Percentiles rank a stretch among this genome's conserved stretches.
Evolutionary conservation across 2,113 vertebrate genomes (phyloP).

Genomic region (Burhinus oedicnemus): DNA sequence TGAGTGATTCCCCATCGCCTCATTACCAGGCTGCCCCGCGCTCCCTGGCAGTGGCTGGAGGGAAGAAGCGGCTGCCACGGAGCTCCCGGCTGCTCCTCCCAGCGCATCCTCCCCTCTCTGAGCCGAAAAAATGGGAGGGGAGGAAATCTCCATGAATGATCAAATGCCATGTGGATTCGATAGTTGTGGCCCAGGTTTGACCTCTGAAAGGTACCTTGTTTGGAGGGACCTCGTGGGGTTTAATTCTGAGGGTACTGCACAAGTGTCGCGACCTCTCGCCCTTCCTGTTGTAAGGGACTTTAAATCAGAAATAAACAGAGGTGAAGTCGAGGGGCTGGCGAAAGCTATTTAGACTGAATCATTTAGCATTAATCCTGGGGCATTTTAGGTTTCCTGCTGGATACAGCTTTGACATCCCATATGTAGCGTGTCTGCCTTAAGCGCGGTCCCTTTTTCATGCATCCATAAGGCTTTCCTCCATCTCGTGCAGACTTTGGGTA

Average conservation of each 20-base stretch:
- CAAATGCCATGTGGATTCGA: neutral
- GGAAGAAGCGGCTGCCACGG: neutral
- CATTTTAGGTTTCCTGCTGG: neutral
- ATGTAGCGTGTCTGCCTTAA: neutral
- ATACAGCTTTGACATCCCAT: neutral
- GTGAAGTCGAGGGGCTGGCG: neutral
- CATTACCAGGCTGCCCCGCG: neutral
- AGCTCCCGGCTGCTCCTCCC: neutral
- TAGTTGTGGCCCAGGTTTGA: constrained; percentile 28
- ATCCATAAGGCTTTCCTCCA: neutral
- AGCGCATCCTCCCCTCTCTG: accelerated
- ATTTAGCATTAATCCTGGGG: neutral
- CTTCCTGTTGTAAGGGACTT: constrained; percentile 49
- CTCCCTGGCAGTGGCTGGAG: neutral
- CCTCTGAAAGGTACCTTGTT: constrained; percentile 21
- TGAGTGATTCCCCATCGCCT: neutral
- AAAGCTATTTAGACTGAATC: constrained; percentile 17
- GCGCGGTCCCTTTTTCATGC: neutral
- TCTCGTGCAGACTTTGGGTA: neutral
- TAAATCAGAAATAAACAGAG: constrained; percentile 58
- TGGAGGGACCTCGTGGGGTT: neutral
- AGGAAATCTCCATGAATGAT: neutral
- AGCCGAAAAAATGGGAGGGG: neutral
- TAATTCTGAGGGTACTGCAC: neutral
- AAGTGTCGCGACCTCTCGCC: neutral